Conservation (phyloP, 2,113 vertebrate species). For the Abramis brama region DNA sequence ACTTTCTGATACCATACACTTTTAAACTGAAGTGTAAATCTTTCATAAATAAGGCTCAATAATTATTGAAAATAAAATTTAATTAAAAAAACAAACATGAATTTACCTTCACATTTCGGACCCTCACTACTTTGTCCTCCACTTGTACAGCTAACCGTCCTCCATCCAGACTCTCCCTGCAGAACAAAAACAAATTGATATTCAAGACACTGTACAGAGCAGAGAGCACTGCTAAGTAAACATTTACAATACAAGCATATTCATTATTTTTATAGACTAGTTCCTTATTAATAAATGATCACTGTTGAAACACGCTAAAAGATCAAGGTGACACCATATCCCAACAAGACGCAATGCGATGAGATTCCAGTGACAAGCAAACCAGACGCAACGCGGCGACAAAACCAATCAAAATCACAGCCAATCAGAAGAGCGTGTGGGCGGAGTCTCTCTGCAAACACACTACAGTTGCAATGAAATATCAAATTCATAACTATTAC, state of each 20-base stretch:
- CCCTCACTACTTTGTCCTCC: slow-evolving; percentile 86
- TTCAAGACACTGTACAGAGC: slow-evolving; percentile 1
- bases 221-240: neutral
- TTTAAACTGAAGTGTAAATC: neutral
- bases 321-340: too few relatives aligned
- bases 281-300: neutral
- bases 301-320: too few relatives aligned
- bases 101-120: slow-evolving; percentile 91
- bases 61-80: neutral
- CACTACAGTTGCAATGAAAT: too few relatives aligned
- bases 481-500: too few relatives aligned
- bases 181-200: slow-evolving; percentile 42
- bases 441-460: too few relatives aligned
- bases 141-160: slow-evolving; percentile 87
- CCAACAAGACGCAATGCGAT: too few relatives aligned
- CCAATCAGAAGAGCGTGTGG: too few relatives aligned
- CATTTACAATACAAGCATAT: neutral
- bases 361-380: too few relatives aligned
- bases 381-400: too few relatives aligned
- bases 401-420: too few relatives aligned
- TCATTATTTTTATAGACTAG: neutral
- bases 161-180: slow-evolving; percentile 87
- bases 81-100: neutral
- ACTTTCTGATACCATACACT: neutral
- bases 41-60: neutral